These are phyloP conservation scores for Pimephales promelas DNA, from an alignment of 2,113 vertebrate species.

Conservation along the genomic window DNA sequence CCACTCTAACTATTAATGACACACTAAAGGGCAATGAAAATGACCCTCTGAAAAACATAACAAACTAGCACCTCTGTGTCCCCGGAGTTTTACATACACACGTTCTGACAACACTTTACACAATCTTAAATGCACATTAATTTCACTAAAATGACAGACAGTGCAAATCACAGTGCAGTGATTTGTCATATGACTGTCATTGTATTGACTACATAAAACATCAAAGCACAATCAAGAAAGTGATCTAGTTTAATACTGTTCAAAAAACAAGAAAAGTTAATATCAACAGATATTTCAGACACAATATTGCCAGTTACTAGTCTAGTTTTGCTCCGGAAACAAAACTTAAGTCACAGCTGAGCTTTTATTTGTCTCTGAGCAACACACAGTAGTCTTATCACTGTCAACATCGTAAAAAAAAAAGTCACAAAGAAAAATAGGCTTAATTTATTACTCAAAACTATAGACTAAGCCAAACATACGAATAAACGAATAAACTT, in stretches of 20 bases:
- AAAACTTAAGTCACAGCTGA: background rate
- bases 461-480: too few relatives aligned
- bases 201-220: background rate
- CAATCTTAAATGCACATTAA: background rate
- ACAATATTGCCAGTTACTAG: background rate
- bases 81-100: background rate
- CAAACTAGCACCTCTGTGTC: background rate
- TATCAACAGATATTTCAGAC: background rate
- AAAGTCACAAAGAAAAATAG: too few relatives aligned
- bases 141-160: background rate
- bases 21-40: background rate
- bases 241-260: background rate
- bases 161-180: too few relatives aligned
- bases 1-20: slow-evolving; percentile 25
- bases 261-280: background rate
- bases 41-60: background rate
- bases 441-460: too few relatives aligned
- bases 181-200: background rate
- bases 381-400: background rate
- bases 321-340: background rate
- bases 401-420: too few relatives aligned
- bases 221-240: too few relatives aligned
- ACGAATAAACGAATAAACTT: too few relatives aligned
- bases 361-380: background rate
- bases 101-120: background rate